Base-by-base conservation (phyloP, 1,140 invertebrate species). In the Tribolium madens region DNA sequence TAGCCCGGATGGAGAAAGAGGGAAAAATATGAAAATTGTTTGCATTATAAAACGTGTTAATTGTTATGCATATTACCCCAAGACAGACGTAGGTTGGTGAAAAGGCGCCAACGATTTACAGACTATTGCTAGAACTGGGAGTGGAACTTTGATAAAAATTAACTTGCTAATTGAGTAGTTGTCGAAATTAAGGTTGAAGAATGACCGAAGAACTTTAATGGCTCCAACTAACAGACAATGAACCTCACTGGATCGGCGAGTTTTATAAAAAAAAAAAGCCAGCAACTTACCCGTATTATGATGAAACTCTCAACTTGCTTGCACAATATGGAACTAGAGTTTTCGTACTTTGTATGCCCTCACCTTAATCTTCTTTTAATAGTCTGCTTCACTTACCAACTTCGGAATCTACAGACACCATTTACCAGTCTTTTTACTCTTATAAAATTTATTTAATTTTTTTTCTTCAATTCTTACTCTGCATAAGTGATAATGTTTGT, bases 71-170 rank as follows among this genome's bases (percentile, higher is more conserved):
- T 33, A 33, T 64, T 33, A 33, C 21, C 17, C 52, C 6, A 57
- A 21, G 52, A 57, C 15, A 57, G 52, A 64, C 57, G 57, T 64
- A 26, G 57, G 57, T 14, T 33, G 57, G 57, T 33, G 26, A 33
- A 64, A 64, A 64, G 57, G 57, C 57, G 57, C 57, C 57, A 64
- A 57, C 52, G n/a, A 64, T 64, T 64, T 64, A 64, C 57, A 64
- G 31, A 64, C 57, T 64, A 33, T 64, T 5, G 26, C 57, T 33
- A 14, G 15, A 26, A 60, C 53, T 33, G 57, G 57, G 57, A 36
- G 57, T 64, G 57, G n/a, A 12, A 3, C n/a, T 18, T 12, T 0
- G 12, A 33, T n/a, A 64, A 64, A 64, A 64, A 64, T 64, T 14
- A 64, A 64, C 57, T 64, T 33, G 21, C 21, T 64, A 64, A 64